Evolutionary conservation across 2,113 vertebrate species (phyloP).

Genomic region (Entomyzon cyanotis): DNA sequence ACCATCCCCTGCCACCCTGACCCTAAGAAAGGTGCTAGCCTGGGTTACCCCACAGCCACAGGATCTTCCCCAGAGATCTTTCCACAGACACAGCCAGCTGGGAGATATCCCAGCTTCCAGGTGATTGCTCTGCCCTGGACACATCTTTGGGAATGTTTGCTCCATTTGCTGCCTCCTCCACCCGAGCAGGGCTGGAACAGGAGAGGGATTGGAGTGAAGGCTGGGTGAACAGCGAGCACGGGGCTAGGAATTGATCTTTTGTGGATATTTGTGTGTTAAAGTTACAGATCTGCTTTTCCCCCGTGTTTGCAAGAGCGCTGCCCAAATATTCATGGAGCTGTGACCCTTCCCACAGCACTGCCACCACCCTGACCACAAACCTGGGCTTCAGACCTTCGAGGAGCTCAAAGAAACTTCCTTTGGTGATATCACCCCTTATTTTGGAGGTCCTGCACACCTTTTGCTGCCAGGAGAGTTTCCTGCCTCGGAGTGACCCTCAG

Average conservation of each 20-base stretch:
- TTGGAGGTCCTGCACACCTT: not conserved
- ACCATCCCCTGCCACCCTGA: not conserved
- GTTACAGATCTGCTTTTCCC: constrained; percentile 43
- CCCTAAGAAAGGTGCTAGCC: no score
- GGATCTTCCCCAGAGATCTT: not conserved
- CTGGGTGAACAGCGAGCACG: accelerated
- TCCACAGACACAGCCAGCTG: not conserved
- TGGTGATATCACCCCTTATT: not conserved
- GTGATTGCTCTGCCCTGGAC: not conserved
- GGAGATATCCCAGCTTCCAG: not conserved
- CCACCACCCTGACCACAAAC: not conserved
- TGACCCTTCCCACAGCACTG: accelerated
- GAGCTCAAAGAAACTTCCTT: not conserved
- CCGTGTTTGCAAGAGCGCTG: constrained; percentile 18
- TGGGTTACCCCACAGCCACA: not conserved
- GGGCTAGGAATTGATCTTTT: not conserved
- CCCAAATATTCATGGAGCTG: constrained; percentile 47
- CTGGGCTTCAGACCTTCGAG: accelerated
- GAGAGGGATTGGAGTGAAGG: not conserved
- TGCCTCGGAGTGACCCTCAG: not conserved
- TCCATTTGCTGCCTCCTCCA: not conserved
- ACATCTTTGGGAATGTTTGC: not conserved
- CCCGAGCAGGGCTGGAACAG: accelerated
- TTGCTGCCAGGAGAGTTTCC: not conserved
- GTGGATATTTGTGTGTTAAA: constrained; percentile 45